Evolutionary conservation across 2,113 vertebrate species (phyloP).

Genomic region (Salvelinus alpinus): DNA sequence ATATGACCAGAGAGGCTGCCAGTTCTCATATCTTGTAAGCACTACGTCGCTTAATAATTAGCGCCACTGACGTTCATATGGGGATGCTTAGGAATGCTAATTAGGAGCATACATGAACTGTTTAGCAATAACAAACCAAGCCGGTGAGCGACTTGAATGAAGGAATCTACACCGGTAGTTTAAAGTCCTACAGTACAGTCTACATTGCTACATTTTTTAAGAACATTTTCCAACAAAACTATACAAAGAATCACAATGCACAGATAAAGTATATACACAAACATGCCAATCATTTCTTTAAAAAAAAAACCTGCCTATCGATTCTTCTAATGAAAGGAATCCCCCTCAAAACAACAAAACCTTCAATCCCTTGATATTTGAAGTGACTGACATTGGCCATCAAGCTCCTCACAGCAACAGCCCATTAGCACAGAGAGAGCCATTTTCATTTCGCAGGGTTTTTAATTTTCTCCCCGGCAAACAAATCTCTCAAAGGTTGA

Average conservation of each 20-base stretch:
- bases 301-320: not conserved
- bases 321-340: not conserved
- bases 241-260: no score
- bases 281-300: not conserved
- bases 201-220: no score
- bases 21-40: conserved; percentile 73
- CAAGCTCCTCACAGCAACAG: not conserved
- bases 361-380: not conserved
- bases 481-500: conserved; percentile 13
- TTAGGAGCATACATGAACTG: conserved; percentile 69
- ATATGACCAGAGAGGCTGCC: conserved; percentile 73
- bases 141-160: conserved; percentile 55
- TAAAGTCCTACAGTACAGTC: no score
- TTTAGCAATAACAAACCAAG: conserved; percentile 71
- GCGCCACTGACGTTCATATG: conserved; percentile 66
- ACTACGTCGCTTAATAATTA: conserved; percentile 77
- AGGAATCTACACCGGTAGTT: no score
- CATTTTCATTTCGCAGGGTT: not conserved
- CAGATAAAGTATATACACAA: no score
- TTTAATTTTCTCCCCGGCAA: not conserved
- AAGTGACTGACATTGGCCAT: not conserved
- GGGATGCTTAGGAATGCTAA: conserved; percentile 72
- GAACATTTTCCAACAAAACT: no score
- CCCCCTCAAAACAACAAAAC: not conserved
- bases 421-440: not conserved